phyloP scores from a whole-genome alignment of 2,888 invertebrate species.

The Tanytarsus gracilentus region DNA sequence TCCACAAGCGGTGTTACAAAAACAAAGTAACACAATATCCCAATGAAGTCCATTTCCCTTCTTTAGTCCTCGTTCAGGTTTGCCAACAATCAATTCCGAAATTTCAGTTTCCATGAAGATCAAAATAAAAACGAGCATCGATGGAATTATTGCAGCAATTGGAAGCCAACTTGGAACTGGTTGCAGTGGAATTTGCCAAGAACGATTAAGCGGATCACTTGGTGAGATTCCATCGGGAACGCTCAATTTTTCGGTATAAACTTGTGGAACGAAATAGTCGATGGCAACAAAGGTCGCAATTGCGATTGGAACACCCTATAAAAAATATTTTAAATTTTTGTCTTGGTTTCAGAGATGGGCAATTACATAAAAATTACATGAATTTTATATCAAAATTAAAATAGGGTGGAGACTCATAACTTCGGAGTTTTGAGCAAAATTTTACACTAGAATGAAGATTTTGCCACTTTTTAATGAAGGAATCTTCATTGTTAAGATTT shows the following conservation, averaged over 20 bases:
- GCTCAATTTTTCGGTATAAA: constrained; percentile 80
- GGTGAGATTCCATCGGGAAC: constrained; percentile 82
- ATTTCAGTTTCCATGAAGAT: constrained; percentile 97
- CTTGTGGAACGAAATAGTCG: constrained; percentile 65
- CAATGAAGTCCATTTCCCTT: constrained; percentile 95
- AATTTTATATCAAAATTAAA: no score
- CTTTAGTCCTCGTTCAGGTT: constrained; percentile 81
- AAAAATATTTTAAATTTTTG: no score
- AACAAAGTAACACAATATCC: constrained; percentile 84
- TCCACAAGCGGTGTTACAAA: constrained; percentile 76
- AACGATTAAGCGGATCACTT: constrained; percentile 55
- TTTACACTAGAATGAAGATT: no score
- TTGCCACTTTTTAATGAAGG: no score
- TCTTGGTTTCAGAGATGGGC: no score
- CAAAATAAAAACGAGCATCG: constrained; percentile 87
- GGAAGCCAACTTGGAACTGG: constrained; percentile 67
- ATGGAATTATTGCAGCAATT: constrained; percentile 77
- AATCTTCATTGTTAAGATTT: no score
- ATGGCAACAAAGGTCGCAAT: constrained; percentile 80
- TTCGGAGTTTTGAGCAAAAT: no score
- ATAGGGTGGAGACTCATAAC: no score
- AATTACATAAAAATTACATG: no score
- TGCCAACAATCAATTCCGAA: constrained; percentile 90
- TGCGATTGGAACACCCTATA: constrained; percentile 94
- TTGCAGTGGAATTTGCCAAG: constrained; percentile 74